These are phyloP conservation scores for Lateolabrax maculatus DNA, from an alignment of 2,797 vertebrate genomes.

Conservation along the genomic window DNA sequence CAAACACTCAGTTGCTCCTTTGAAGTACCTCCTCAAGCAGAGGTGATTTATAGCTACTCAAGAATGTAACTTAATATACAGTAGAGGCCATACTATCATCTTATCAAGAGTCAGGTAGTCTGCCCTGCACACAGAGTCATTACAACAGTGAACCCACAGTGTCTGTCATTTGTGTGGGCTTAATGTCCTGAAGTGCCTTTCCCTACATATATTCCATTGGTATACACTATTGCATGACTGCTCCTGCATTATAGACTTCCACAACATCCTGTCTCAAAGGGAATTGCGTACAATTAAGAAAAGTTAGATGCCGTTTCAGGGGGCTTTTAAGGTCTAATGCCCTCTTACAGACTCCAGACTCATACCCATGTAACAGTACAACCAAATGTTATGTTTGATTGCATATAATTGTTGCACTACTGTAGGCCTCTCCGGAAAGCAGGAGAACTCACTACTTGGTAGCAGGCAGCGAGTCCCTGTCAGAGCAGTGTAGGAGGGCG, in stretches of 20 bases:
- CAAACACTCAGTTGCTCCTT: conserved; percentile 6
- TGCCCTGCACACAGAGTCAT: background rate
- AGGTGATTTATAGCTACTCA: conserved; percentile 24
- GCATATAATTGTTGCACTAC: background rate
- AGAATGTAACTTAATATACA: conserved; percentile 16
- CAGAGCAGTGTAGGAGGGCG: background rate
- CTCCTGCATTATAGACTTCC: background rate
- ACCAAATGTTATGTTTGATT: background rate
- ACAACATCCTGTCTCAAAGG: background rate
- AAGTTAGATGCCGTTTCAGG: background rate
- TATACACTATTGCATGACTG: background rate
- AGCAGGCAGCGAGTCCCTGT: background rate
- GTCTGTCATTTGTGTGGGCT: conserved; percentile 2
- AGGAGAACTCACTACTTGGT: background rate
- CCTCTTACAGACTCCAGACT: background rate
- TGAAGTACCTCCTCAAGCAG: conserved; percentile 33
- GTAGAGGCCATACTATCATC: background rate
- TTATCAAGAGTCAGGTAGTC: conserved; percentile 18
- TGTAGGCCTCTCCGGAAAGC: background rate
- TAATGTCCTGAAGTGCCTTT: background rate
- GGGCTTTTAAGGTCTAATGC: background rate
- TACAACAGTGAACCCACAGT: background rate
- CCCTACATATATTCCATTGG: background rate
- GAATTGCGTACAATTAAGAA: background rate
- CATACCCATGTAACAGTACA: background rate